Base-by-base conservation (phyloP, 2,888 invertebrate species). In the Danaus chrysippus region DNA sequence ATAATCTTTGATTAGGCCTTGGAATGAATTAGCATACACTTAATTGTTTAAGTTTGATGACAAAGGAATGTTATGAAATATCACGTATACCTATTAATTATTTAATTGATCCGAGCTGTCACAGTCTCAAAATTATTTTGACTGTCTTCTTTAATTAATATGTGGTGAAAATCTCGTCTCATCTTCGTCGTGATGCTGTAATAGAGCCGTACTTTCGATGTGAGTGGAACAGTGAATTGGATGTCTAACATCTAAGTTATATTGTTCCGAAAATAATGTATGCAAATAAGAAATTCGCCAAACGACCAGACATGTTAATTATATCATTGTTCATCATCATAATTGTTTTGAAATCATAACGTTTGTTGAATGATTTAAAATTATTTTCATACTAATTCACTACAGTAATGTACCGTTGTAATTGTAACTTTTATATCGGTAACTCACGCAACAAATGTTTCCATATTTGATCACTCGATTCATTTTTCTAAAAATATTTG, bases 91-190 rank as follows among this genome's bases (percentile, higher is more conserved):
- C 61, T 56, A 62, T 52, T 65, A 69, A 68, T 70, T 34, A 34
- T 3, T 34, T 34, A 34, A 34, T 70, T 68, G 66, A 61, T 65
- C 65, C 64, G 64, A 59, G 65, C 66, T 70, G 71, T 70, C 70
- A 66, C 66, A 63, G 54, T 62, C 61, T 68, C 60, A 71, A 69
- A 72, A 68, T 71, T 70, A 70, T 71, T 69, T 68, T 66, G 63
- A 62, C 65, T 66, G 65, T 69, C 64, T 68, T 65, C 69, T 70
- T 68, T 65, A 72, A 71, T 69, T 69, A 63, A 63, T 59, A 59
- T 58, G 64, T 64, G 61, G 58, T 34, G 6, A 34, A 34, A 34
- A 34, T 34, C 64, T 62, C 58, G 44, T 56, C 58, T 66, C 62
- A 59, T 59, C 52, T 62, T 63, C 58, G 63, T 61, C 66, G 62